Base-by-base conservation (phyloP, 1,140 invertebrate genomes). In the Drosophila watanabei region DNA sequence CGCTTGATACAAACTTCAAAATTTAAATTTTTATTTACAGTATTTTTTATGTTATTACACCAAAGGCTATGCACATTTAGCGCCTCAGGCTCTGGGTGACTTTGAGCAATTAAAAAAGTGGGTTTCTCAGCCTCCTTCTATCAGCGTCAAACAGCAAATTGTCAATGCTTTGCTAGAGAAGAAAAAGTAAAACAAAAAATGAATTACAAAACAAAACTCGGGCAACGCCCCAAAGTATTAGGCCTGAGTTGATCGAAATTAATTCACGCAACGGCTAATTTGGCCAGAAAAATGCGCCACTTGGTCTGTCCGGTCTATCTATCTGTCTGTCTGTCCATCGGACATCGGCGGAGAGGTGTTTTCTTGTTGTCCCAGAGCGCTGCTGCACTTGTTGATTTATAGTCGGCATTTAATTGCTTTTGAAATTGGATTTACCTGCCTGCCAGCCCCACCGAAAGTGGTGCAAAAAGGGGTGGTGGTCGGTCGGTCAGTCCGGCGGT, bases 331-430 rank as follows among this genome's bases (percentile, higher is more conserved):
- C 52, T 57, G 54, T 57, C 54, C 54, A 57, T 39, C 20, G 54
- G 20, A 24, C n/a, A n/a, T 14, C n/a, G 18, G 41, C 58, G 61
- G 58, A 88, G 80, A 87, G 80, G 83, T 83, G 83, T 80, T 80
- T 79, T 71, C 76, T 79, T 81, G 86, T 76, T 85, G 81, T 80
- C 81, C 66, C 64, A 84, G 59, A 81, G 82, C 54, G 28, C 9
- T 71, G 69, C 8, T 88, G 85, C 85, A 88, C 85, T 89, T 91
- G 86, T 92, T 92, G 89, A 91, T 91, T 91, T 91, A 91, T 91
- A 75, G 85, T 65, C 68, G 66, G 68, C 64, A 66, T 89, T 91
- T 91, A 91, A 91, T 91, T 91, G 89, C 84, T 85, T 91, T 91
- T 89, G 76, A 86, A 91, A 91, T 91, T 91, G 88, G 81, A 85